Percentiles rank a stretch among this genome's conserved stretches.
These are phyloP conservation scores for Sphaerodactylus townsendi DNA, from an alignment of 2,113 vertebrate genomes.

Conservation along the genomic window DNA sequence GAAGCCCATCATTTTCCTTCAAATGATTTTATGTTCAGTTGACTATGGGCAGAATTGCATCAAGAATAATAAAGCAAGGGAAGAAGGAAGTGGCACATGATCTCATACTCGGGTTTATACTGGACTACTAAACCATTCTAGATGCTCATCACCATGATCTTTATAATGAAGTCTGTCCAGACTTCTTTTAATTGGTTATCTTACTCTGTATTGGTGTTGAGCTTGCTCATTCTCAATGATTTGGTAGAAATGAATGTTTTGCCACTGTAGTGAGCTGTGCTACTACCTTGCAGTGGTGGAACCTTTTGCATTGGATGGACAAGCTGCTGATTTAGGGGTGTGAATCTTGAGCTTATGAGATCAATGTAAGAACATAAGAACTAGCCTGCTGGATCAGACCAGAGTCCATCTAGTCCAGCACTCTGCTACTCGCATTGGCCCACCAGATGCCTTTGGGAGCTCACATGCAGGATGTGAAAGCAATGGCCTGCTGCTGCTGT, in stretches of 20 bases:
- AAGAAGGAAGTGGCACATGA: neutral
- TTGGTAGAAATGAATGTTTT: neutral
- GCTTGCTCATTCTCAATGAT: neutral
- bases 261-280: neutral
- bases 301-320: neutral
- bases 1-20: neutral
- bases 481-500: too few species aligned
- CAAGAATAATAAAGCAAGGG: neutral
- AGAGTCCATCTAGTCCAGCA: too few species aligned
- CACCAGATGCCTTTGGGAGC: too few species aligned
- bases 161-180: slow-evolving; percentile 7
- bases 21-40: neutral
- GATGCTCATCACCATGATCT: neutral
- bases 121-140: neutral
- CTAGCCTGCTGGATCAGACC: neutral
- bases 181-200: slow-evolving; percentile 29
- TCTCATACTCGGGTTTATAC: neutral
- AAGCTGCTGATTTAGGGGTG: neutral
- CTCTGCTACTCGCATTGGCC: too few species aligned
- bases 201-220: neutral
- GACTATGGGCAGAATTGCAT: neutral
- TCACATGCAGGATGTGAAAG: too few species aligned
- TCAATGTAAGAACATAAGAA: too few species aligned
- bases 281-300: neutral
- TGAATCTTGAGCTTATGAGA: neutral